phyloP scores from a whole-genome alignment of 2,113 vertebrate species.

The Triplophysa siluroides region DNA sequence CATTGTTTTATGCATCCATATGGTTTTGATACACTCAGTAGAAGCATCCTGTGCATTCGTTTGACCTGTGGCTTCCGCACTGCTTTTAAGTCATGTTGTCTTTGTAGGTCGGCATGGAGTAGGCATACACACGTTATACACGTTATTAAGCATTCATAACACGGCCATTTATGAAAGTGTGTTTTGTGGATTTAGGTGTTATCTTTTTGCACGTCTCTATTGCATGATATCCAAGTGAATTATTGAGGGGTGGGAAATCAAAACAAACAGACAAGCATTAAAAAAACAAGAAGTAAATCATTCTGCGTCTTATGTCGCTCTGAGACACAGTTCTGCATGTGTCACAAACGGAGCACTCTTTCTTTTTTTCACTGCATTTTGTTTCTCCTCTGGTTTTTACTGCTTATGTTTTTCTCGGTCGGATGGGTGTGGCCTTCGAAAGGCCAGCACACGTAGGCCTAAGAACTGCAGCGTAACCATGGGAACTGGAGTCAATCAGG shows the following conservation, averaged over 20 bases:
- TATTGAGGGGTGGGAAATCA: conserved; percentile 64
- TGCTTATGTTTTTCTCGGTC: conserved; percentile 32
- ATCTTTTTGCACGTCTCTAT: conserved; percentile 84
- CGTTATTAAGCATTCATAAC: conserved; percentile 76
- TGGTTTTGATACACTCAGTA: conserved; percentile 71
- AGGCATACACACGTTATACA: conserved; percentile 79
- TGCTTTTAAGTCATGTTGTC: conserved; percentile 79
- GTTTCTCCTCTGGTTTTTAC: conserved; percentile 8
- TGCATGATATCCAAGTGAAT: conserved; percentile 82
- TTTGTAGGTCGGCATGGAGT: conserved; percentile 82
- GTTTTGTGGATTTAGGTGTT: conserved; percentile 81
- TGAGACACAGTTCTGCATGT: conserved; percentile 76
- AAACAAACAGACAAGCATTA: conserved; percentile 59
- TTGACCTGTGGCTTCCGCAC: conserved; percentile 81
- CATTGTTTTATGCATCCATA: conserved; percentile 78
- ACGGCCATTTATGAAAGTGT: conserved; percentile 80
- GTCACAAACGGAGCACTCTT: conserved; percentile 71
- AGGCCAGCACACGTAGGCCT: conserved; percentile 62
- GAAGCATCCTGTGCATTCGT: conserved; percentile 78
- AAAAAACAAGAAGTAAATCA: conserved; percentile 62
- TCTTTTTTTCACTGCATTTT: conserved; percentile 27
- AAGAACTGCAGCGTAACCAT: conserved; percentile 49
- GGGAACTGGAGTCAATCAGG: conserved; percentile 49
- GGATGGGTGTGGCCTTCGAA: conserved; percentile 68
- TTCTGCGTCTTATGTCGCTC: conserved; percentile 70